Percentiles rank a stretch among this genome's conserved stretches.
Conservation (phyloP, 2,888 invertebrate genomes). For the Pristionchus japonicus region DNA sequence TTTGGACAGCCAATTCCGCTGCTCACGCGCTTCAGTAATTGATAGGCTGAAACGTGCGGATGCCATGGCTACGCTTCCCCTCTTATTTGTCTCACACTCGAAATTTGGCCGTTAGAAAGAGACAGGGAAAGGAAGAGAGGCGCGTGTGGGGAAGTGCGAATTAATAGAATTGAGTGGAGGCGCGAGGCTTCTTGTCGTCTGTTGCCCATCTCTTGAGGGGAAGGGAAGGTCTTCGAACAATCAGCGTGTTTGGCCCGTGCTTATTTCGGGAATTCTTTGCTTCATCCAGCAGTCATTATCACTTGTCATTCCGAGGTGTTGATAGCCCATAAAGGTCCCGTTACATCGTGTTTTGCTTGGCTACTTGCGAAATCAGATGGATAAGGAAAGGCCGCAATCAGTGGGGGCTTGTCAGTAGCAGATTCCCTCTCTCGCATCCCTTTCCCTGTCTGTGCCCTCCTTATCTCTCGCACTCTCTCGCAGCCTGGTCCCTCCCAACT, state of each 20-base stretch:
- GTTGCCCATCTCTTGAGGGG: background rate
- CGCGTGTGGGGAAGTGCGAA: background rate
- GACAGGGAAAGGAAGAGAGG: background rate
- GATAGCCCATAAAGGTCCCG: background rate
- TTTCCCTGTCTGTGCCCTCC: background rate
- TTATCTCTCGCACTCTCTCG: constrained; percentile 7
- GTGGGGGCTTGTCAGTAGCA: background rate
- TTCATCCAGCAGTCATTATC: no score
- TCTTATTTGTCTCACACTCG: background rate
- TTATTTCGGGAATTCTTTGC: no score
- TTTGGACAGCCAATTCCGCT: background rate
- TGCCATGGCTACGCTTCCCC: background rate
- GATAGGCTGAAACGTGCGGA: background rate
- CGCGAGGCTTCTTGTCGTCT: background rate
- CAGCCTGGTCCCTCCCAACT: background rate
- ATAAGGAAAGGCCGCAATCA: background rate
- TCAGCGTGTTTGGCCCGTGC: background rate
- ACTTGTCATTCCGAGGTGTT: no score
- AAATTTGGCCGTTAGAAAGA: background rate
- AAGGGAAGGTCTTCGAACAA: background rate
- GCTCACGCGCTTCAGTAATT: background rate
- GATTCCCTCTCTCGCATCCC: background rate
- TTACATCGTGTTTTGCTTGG: background rate
- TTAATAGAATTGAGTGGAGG: constrained; percentile 17
- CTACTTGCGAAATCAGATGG: background rate